These are phyloP conservation scores for Scytalopus superciliaris DNA, from an alignment of 2,113 vertebrate species.

Conservation along the genomic window DNA sequence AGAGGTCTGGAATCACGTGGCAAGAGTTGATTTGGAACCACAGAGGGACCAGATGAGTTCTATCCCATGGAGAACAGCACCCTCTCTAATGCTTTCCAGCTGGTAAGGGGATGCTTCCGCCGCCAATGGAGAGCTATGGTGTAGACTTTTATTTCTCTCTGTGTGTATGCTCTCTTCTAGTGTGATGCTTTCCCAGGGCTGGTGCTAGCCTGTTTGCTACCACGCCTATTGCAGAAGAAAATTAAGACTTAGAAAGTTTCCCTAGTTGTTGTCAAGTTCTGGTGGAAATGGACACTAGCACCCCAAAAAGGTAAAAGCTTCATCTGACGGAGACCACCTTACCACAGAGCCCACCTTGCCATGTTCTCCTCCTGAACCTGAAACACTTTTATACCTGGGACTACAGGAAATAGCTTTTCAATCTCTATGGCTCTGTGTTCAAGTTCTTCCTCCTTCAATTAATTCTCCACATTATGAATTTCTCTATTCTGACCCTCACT, in stretches of 20 bases:
- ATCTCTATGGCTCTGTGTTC: not conserved
- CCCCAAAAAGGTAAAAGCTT: not conserved
- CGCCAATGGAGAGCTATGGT: fast-evolving
- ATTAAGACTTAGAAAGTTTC: not conserved
- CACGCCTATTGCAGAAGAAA: not conserved
- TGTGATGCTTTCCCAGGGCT: not conserved
- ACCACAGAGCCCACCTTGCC: not conserved
- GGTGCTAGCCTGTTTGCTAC: not conserved
- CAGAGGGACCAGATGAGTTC: fast-evolving
- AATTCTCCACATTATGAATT: not conserved
- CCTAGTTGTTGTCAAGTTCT: not conserved
- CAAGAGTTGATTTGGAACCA: fast-evolving
- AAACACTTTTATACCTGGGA: not conserved
- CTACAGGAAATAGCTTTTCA: not conserved
- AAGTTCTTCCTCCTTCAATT: not conserved
- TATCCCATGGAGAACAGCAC: not conserved
- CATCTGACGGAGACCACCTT: not conserved
- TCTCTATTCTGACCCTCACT: not conserved
- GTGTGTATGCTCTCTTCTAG: not conserved
- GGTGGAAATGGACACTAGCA: not conserved
- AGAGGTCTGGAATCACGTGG: not conserved
- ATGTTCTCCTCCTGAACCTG: not conserved
- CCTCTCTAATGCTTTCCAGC: fast-evolving
- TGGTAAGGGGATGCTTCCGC: not conserved
- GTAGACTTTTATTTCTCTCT: not conserved